phyloP scores from a whole-genome alignment of 1,140 invertebrate species.

The Drosophila seguyi region DNA sequence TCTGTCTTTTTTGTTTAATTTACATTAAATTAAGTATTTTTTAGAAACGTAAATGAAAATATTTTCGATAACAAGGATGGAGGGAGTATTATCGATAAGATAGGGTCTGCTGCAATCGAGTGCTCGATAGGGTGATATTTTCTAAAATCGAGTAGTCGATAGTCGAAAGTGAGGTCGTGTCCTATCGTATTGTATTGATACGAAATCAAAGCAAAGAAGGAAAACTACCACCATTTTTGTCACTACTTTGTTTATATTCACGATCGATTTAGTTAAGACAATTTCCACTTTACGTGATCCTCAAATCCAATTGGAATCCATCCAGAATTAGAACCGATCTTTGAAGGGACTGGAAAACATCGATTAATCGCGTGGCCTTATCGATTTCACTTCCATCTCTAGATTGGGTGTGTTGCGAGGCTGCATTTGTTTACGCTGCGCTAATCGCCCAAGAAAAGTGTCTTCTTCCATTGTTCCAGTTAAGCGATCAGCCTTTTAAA shows the following conservation, averaged over 20 bases:
- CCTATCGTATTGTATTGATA: too few relatives aligned
- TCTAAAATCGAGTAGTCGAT: neutral
- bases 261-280: too few relatives aligned
- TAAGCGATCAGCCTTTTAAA: neutral
- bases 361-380: neutral
- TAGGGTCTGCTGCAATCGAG: neutral
- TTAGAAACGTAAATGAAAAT: neutral
- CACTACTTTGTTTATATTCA: too few relatives aligned
- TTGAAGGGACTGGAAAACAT: neutral
- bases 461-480: neutral
- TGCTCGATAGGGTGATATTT: neutral
- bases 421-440: constrained; percentile 38
- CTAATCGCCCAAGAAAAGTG: constrained; percentile 16
- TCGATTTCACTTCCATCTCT: constrained; percentile 7
- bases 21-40: constrained; percentile 2
- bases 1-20: neutral
- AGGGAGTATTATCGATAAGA: neutral
- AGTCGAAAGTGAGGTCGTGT: too few relatives aligned
- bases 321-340: neutral
- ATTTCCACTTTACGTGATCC: too few relatives aligned
- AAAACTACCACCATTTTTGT: too few relatives aligned
- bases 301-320: neutral
- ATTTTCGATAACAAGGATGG: too few relatives aligned
- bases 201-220: too few relatives aligned
- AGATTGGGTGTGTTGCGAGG: constrained; percentile 30